Percentiles rank a stretch among this genome's conserved stretches.
Evolutionary conservation across 2,113 vertebrate species (phyloP).

Genomic region (Thinocorus orbignyianus): DNA sequence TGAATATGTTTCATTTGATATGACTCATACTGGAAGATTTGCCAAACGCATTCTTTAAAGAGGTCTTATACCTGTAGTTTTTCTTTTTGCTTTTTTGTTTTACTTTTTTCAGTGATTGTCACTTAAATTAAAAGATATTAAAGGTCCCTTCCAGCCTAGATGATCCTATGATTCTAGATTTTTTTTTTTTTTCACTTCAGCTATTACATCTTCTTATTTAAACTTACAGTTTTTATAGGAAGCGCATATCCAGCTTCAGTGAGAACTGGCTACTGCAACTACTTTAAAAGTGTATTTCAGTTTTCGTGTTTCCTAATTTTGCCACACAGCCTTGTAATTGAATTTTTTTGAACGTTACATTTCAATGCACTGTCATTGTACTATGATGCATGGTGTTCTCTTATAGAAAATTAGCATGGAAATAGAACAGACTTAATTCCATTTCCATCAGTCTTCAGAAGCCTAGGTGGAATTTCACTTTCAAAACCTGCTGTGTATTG

Average conservation of each 20-base stretch:
- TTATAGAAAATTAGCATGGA: not conserved
- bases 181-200: not conserved
- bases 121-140: not conserved
- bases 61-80: not conserved
- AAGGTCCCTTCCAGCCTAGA: not conserved
- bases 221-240: not conserved
- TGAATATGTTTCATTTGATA: rapidly evolving
- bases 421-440: not conserved
- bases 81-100: rapidly evolving
- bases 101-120: not conserved
- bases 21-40: not conserved
- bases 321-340: not conserved
- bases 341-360: not conserved
- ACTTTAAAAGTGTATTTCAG: not conserved
- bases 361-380: not conserved
- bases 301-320: rapidly evolving
- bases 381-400: not conserved
- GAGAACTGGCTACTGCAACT: not conserved
- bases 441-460: not conserved
- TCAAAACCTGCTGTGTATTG: not conserved
- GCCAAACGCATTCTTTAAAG: rapidly evolving
- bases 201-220: not conserved
- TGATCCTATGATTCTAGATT: not conserved
- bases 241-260: rapidly evolving
- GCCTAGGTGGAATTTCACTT: not conserved